Evolutionary conservation across 2,888 invertebrate species (phyloP).

Genomic region (Ecdyonurus torrentis): DNA sequence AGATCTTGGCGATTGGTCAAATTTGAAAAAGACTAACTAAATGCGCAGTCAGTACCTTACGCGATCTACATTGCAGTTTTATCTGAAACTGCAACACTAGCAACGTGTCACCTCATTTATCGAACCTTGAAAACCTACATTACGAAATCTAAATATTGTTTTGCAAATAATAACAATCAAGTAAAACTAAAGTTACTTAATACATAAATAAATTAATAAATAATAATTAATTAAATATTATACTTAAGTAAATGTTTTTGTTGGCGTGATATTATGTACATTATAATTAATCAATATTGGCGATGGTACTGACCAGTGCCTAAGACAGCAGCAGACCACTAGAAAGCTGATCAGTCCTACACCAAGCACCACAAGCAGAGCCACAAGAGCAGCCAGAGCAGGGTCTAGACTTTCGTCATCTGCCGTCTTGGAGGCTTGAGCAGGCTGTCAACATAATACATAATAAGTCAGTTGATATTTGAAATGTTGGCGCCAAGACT

Average conservation of each 20-base stretch:
- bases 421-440: constrained; percentile 29
- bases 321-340: constrained; percentile 73
- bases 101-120: too few relatives aligned
- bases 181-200: not conserved
- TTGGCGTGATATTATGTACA: constrained; percentile 9
- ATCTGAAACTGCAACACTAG: too few relatives aligned
- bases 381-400: constrained; percentile 69
- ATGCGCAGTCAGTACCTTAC: too few relatives aligned
- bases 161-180: not conserved
- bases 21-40: too few relatives aligned
- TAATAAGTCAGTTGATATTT: constrained; percentile 1
- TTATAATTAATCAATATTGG: too few relatives aligned
- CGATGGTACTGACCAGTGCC: constrained; percentile 67
- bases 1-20: too few relatives aligned
- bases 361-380: constrained; percentile 64
- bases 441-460: constrained; percentile 30
- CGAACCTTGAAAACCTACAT: too few relatives aligned
- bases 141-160: too few relatives aligned
- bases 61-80: too few relatives aligned
- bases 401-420: constrained; percentile 68
- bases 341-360: constrained; percentile 75
- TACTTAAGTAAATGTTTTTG: not conserved
- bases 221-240: not conserved
- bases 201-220: not conserved
- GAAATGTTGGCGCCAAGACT: too few relatives aligned